Evolutionary conservation across 1,140 invertebrate genomes (phyloP).

Genomic region (Triops cancriformis): DNA sequence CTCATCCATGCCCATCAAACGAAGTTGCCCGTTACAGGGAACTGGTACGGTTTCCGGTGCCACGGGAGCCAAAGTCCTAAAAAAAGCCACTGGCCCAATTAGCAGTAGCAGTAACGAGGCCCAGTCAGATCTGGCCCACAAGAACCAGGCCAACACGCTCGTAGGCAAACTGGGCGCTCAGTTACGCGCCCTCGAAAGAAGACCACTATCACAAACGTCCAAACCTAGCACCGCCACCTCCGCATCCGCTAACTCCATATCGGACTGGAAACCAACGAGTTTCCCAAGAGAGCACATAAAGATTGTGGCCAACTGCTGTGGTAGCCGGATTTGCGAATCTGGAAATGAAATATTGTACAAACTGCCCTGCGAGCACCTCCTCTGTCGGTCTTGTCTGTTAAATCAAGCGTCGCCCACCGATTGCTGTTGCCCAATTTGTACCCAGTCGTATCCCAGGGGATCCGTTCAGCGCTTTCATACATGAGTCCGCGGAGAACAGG

Average conservation of each 20-base stretch:
- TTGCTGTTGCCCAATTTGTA: not conserved
- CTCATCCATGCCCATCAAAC: not conserved
- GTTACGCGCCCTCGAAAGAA: conserved; percentile 1
- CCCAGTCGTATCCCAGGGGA: not conserved
- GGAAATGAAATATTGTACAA: not conserved
- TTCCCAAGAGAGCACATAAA: not conserved
- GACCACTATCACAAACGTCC: not conserved
- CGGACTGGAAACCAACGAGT: not conserved
- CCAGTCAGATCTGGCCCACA: not conserved
- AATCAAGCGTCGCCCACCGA: not conserved
- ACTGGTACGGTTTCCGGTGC: not conserved
- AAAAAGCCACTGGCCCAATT: not conserved
- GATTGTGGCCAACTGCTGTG: not conserved
- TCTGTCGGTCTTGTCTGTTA: not conserved
- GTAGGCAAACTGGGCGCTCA: not conserved
- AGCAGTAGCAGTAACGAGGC: not conserved
- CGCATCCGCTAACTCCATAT: not conserved
- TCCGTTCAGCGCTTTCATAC: not conserved
- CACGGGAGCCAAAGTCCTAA: not conserved
- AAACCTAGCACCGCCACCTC: not conserved
- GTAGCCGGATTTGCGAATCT: not conserved
- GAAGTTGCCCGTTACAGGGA: not conserved
- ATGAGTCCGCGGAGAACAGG: not conserved
- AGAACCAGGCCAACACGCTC: not conserved
- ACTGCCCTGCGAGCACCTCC: not conserved